phyloP scores from a whole-genome alignment of 2,113 vertebrate species.

The Regulus satrapa region DNA sequence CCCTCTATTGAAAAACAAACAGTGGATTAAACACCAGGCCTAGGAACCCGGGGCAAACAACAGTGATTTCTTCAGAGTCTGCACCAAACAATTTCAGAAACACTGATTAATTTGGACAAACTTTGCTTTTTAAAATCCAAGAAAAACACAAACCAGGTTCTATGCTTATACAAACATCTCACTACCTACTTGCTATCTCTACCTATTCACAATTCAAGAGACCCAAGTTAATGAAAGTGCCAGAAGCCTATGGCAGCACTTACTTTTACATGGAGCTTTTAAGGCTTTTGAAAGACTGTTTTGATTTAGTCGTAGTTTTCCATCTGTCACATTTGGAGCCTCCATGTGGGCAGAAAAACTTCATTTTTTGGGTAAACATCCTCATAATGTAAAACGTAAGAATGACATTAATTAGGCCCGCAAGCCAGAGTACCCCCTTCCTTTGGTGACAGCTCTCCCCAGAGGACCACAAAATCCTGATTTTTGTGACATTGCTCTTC shows the following conservation, averaged over 20 bases:
- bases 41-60: neutral
- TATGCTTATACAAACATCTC: neutral
- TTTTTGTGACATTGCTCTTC: neutral
- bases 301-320: neutral
- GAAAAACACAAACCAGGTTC: neutral
- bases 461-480: neutral
- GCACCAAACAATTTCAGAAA: neutral
- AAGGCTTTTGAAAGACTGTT: neutral
- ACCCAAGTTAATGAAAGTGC: neutral
- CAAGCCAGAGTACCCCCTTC: neutral
- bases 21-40: neutral
- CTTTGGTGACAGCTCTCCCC: neutral
- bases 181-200: neutral
- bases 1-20: neutral
- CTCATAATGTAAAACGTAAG: neutral
- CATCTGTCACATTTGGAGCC: neutral
- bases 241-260: neutral
- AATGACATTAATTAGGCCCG: neutral
- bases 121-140: neutral
- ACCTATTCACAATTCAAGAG: neutral
- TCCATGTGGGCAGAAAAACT: neutral
- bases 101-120: neutral
- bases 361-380: neutral
- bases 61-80: neutral
- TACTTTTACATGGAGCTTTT: neutral